phyloP scores from a whole-genome alignment of 2,113 vertebrate species.

The Silurus asotus region DNA sequence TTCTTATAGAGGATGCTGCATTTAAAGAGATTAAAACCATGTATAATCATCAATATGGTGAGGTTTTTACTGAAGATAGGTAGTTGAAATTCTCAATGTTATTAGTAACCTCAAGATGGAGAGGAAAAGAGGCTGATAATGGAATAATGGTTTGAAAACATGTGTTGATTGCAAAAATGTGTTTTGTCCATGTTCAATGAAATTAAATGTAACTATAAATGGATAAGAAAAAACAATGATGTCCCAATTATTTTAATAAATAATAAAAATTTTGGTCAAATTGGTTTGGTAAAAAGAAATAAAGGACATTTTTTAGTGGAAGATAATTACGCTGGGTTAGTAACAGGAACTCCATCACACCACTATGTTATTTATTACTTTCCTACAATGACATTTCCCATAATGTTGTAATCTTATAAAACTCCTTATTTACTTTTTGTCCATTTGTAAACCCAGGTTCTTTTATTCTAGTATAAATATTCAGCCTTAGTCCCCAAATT shows the following conservation, averaged over 20 bases:
- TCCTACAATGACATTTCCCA: background rate
- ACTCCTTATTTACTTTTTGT: background rate
- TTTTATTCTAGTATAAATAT: background rate
- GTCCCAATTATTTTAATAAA: background rate
- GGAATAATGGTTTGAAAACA: background rate
- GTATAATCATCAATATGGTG: background rate
- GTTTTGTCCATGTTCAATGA: background rate
- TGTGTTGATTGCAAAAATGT: background rate
- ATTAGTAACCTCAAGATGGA: background rate
- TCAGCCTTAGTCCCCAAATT: background rate
- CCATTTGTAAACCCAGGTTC: background rate
- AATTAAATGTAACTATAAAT: constrained; percentile 4
- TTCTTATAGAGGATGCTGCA: background rate
- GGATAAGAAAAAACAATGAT: background rate
- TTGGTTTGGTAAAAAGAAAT: background rate
- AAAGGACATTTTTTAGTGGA: background rate
- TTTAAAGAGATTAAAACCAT: background rate
- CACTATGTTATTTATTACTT: background rate
- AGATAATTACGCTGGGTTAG: background rate
- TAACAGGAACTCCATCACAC: background rate
- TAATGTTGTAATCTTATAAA: background rate
- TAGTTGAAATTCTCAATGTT: background rate
- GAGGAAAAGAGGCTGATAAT: background rate
- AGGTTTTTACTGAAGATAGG: background rate
- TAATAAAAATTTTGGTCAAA: background rate